Conservation (phyloP, 2,113 vertebrate genomes). For the Brienomyrus longianalis region DNA sequence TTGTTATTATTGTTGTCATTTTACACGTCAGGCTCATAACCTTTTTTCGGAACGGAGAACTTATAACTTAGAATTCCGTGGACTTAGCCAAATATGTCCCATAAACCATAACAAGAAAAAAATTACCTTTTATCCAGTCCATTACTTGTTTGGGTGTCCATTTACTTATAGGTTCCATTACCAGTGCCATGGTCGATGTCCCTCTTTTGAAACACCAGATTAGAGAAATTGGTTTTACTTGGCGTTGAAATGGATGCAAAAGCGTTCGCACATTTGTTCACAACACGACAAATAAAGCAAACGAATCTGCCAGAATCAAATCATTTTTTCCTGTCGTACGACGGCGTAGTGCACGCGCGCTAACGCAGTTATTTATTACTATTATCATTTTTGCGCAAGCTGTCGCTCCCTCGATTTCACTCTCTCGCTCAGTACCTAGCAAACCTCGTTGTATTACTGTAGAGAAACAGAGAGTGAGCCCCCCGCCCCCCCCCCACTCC, state of each 20-base stretch:
- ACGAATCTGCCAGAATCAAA: not conserved
- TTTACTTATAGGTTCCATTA: conserved; percentile 90
- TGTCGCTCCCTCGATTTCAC: not conserved
- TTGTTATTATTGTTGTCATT: not conserved
- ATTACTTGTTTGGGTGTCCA: conserved; percentile 83
- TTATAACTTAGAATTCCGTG: not conserved
- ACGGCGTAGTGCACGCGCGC: not conserved
- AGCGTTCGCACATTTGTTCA: not conserved
- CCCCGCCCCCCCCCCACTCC: not conserved
- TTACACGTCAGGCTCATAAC: not conserved
- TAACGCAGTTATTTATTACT: not conserved
- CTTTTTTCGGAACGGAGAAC: not conserved
- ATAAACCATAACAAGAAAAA: not conserved
- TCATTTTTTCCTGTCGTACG: not conserved
- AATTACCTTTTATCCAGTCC: conserved; percentile 87
- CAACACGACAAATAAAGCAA: not conserved
- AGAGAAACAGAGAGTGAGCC: not conserved
- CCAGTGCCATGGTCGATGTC: conserved; percentile 78
- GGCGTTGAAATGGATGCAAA: not conserved
- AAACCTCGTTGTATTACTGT: not conserved
- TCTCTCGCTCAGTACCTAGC: not conserved
- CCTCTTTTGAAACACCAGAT: conserved; percentile 56
- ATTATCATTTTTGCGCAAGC: not conserved
- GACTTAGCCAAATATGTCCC: not conserved
- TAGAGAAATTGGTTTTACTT: not conserved